Percentiles rank a stretch among this genome's conserved stretches.
Evolutionary conservation across 2,113 vertebrate species (phyloP).

Genomic region (Myiopsitta monachus): DNA sequence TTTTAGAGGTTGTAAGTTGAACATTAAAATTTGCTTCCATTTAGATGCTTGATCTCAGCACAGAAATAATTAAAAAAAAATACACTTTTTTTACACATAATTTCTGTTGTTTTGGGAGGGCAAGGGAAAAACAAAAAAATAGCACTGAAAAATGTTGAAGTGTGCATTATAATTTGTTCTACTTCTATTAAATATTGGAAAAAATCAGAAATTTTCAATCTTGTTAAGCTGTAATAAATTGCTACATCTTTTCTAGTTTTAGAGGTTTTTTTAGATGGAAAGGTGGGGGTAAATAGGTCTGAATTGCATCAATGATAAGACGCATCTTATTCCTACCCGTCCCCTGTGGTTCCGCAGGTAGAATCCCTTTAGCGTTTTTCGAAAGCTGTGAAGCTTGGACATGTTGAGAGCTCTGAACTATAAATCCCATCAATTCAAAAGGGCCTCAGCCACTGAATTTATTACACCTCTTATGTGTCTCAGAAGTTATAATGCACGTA

Average conservation of each 20-base stretch:
- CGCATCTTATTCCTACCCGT: background rate
- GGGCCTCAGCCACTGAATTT: background rate
- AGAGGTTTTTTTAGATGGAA: background rate
- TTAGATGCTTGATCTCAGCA: constrained; percentile 4
- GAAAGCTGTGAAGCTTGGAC: background rate
- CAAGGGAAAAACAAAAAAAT: background rate
- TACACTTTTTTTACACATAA: background rate
- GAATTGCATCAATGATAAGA: background rate
- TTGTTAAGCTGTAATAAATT: background rate
- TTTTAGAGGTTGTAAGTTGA: constrained; percentile 24
- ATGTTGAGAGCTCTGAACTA: background rate
- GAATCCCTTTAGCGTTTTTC: background rate
- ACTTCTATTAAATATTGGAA: background rate
- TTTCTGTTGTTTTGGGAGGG: background rate
- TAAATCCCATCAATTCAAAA: background rate
- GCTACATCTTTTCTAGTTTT: background rate
- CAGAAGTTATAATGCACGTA: background rate
- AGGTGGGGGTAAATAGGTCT: background rate
- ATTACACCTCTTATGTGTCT: background rate
- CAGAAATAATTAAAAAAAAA: constrained; percentile 33
- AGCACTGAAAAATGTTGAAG: background rate
- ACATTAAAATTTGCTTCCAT: constrained; percentile 1
- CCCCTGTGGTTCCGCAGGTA: background rate
- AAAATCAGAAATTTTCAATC: background rate
- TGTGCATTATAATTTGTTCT: background rate